Conservation (phyloP, 2,888 invertebrate species). For the Eupsilia transversa region DNA sequence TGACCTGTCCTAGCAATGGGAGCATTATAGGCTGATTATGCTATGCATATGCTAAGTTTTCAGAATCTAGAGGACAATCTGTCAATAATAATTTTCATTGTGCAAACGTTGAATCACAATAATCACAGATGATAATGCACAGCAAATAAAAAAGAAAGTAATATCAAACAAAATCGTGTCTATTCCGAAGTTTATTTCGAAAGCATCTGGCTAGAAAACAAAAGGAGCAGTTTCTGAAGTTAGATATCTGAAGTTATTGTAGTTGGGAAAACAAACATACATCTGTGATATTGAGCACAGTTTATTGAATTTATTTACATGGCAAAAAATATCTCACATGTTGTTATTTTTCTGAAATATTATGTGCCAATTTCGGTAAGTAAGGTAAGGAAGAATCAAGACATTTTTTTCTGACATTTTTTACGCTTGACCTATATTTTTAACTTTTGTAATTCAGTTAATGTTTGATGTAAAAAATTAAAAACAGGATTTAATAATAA, state of each 20-base stretch:
- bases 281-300: slow-evolving; percentile 59
- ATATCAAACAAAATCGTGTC: slow-evolving; percentile 58
- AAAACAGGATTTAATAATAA: not conserved
- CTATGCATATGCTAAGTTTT: too few relatives aligned
- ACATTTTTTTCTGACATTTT: not conserved
- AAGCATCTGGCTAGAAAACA: slow-evolving; percentile 65
- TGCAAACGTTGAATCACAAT: not conserved
- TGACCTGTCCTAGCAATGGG: too few relatives aligned
- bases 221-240: slow-evolving; percentile 48
- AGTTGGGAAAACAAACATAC: slow-evolving; percentile 66
- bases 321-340: slow-evolving; percentile 25
- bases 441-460: not conserved
- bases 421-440: not conserved
- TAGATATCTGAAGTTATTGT: slow-evolving; percentile 56
- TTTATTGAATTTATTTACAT: slow-evolving; percentile 65
- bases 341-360: slow-evolving; percentile 6
- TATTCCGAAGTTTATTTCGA: slow-evolving; percentile 60
- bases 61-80: too few relatives aligned
- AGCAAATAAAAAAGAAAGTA: slow-evolving; percentile 43
- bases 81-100: not conserved
- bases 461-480: slow-evolving; percentile 3
- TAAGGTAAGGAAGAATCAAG: not conserved
- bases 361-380: not conserved
- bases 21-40: too few relatives aligned
- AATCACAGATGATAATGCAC: not conserved